These are phyloP conservation scores for Ormyrus rosae DNA, from an alignment of 2,888 invertebrate species.

Conservation along the genomic window DNA sequence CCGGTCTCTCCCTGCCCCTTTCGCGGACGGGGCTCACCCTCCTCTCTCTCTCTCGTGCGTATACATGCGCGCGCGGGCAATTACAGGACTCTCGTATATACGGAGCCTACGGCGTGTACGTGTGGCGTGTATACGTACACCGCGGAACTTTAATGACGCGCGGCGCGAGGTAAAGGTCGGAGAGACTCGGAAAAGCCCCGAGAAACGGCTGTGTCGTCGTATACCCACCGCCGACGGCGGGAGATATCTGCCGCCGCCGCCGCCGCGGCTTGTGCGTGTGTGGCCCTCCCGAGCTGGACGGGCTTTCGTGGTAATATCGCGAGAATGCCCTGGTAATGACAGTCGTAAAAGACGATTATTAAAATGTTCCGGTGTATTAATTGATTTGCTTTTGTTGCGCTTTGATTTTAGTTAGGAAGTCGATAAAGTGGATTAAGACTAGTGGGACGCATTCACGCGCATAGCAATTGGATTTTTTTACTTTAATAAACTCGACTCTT, in stretches of 20 bases:
- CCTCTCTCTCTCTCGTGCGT: conserved; percentile 6
- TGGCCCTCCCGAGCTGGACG: not conserved
- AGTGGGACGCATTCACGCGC: too few species aligned
- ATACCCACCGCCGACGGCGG: conserved; percentile 5
- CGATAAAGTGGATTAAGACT: too few species aligned
- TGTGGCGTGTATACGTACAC: conserved; percentile 18
- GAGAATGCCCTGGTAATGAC: too few species aligned
- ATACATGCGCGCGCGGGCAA: conserved; percentile 40
- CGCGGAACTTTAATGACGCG: conserved; percentile 57
- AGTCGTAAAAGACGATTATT: too few species aligned
- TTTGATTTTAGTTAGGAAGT: too few species aligned
- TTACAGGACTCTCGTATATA: conserved; percentile 47
- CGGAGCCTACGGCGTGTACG: not conserved
- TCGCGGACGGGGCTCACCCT: not conserved
- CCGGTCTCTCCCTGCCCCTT: not conserved
- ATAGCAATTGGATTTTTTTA: too few species aligned
- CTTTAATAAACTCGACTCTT: too few species aligned
- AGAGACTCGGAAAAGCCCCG: conserved; percentile 42
- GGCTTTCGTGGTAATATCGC: too few species aligned
- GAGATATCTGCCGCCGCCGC: not conserved
- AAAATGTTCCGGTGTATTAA: too few species aligned
- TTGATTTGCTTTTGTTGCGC: too few species aligned
- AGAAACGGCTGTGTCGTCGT: conserved; percentile 16
- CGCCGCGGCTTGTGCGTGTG: not conserved
- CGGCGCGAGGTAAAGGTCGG: conserved; percentile 53